Percentiles rank a stretch among this genome's conserved stretches.
Conservation (phyloP, 2,113 vertebrate species). For the Lipophrys pholis region DNA sequence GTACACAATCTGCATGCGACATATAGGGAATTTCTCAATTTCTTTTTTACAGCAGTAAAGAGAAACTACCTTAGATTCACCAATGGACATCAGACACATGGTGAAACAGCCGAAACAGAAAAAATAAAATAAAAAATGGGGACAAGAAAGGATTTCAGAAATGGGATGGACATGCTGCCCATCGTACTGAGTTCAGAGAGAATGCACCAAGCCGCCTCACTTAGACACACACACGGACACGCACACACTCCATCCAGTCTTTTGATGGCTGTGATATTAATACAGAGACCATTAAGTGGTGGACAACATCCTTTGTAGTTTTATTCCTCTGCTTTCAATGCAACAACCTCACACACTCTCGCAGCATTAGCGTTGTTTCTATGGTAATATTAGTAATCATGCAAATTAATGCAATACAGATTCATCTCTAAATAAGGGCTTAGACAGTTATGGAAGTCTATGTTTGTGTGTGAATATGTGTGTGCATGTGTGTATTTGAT, state of each 20-base stretch:
- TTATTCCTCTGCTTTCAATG: slow-evolving; percentile 64
- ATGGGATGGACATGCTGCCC: slow-evolving; percentile 2
- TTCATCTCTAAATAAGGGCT: slow-evolving; percentile 72
- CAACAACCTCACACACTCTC: slow-evolving; percentile 67
- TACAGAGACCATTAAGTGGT: slow-evolving; percentile 61
- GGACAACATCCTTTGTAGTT: slow-evolving; percentile 74
- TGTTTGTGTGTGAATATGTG: slow-evolving; percentile 19
- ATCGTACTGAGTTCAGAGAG: slow-evolving; percentile 38
- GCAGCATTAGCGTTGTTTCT: slow-evolving; percentile 77
- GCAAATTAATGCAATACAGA: slow-evolving; percentile 78
- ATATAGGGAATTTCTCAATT: slow-evolving; percentile 1
- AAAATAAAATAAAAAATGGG: neutral
- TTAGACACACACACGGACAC: slow-evolving; percentile 6
- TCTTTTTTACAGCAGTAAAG: neutral
- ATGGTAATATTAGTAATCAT: slow-evolving; percentile 81
- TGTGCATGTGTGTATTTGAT: slow-evolving; percentile 60
- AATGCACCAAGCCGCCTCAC: slow-evolving; percentile 3
- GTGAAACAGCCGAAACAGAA: slow-evolving; percentile 18
- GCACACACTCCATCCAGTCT: slow-evolving; percentile 42
- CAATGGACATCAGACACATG: neutral
- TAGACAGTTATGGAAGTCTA: slow-evolving; percentile 65
- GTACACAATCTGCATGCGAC: neutral
- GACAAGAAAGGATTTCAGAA: slow-evolving; percentile 36
- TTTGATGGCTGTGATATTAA: slow-evolving; percentile 75
- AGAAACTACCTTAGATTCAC: neutral